Conservation (phyloP, 2,113 vertebrate species). For the Scolopax mira region DNA sequence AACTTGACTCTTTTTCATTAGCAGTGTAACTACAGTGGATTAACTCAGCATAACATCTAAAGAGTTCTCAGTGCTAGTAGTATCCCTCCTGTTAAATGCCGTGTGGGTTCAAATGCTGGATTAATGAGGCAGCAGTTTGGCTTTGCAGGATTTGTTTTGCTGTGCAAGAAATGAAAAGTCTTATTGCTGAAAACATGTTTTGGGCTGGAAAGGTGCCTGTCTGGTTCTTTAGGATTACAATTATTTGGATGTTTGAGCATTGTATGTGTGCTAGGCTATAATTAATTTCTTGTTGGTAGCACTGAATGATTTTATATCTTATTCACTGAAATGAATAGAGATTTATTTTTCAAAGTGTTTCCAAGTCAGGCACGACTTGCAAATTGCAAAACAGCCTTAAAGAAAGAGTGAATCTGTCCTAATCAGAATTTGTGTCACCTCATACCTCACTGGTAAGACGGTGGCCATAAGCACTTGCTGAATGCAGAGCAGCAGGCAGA, state of each 20-base stretch:
- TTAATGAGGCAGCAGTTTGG: neutral
- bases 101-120: neutral
- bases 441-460: rapidly evolving
- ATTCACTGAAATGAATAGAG: neutral
- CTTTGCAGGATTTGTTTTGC: neutral
- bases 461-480: rapidly evolving
- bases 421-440: neutral
- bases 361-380: neutral
- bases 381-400: neutral
- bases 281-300: neutral
- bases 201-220: neutral
- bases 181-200: neutral
- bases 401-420: neutral
- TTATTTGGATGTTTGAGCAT: neutral
- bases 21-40: neutral
- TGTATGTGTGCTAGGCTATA: neutral
- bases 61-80: neutral
- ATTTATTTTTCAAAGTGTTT: neutral
- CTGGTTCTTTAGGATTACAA: neutral
- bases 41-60: neutral
- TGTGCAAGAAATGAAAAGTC: neutral
- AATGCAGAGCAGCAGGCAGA: neutral
- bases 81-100: neutral
- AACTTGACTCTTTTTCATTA: neutral
- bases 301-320: neutral